phyloP scores from a whole-genome alignment of 2,113 vertebrate genomes.

The Calypte anna region DNA sequence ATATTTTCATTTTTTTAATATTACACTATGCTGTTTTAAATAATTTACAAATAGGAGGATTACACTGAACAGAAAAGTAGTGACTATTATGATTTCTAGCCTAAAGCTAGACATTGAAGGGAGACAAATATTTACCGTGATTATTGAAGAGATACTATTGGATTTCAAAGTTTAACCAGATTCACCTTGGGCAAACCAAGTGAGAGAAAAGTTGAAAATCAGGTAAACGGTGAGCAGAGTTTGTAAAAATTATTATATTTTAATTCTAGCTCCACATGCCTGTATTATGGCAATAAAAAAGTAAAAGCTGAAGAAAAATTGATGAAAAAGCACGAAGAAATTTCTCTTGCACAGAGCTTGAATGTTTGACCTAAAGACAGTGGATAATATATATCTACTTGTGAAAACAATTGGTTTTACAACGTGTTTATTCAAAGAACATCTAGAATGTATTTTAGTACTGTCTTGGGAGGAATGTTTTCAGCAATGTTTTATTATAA shows the following conservation, averaged over 20 bases:
- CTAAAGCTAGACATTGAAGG: neutral
- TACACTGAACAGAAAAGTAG: neutral
- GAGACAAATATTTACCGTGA: neutral
- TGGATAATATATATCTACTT: constrained; percentile 7
- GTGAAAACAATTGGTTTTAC: constrained; percentile 1
- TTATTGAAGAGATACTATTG: neutral
- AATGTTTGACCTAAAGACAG: neutral
- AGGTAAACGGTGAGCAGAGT: neutral
- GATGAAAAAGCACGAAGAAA: neutral
- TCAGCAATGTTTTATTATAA: constrained; percentile 47
- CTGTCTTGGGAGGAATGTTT: constrained; percentile 19
- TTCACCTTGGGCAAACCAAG: neutral
- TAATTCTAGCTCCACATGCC: fast-evolving
- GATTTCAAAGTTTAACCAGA: neutral
- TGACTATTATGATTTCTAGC: neutral
- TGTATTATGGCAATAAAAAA: neutral
- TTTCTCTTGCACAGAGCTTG: neutral
- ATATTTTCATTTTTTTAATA: neutral
- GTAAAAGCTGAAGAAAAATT: neutral
- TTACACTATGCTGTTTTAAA: neutral
- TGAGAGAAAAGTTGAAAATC: neutral
- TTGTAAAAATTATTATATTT: neutral
- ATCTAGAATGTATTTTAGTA: constrained; percentile 54
- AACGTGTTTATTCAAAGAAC: constrained; percentile 35
- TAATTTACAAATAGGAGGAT: neutral